phyloP scores from a whole-genome alignment of 2,113 vertebrate genomes.

The Hystrix brachyura region DNA sequence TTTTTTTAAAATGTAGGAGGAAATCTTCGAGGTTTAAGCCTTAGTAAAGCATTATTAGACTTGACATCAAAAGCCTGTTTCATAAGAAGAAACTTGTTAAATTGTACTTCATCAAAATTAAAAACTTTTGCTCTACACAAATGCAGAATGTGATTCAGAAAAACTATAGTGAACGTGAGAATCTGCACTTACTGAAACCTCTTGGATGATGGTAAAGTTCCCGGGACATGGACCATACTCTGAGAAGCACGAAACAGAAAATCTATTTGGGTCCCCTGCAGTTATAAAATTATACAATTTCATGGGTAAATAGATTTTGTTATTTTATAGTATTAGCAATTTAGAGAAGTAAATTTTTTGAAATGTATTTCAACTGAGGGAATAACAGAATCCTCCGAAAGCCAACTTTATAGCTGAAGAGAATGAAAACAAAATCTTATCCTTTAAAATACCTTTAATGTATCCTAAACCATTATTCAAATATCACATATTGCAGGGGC shows the following conservation, averaged over 20 bases:
- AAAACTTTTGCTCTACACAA: not conserved
- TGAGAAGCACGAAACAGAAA: not conserved
- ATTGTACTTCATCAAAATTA: conserved; percentile 21
- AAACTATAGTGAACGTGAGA: not conserved
- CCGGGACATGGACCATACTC: not conserved
- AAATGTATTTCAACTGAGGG: conserved; percentile 13
- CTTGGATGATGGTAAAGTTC: not conserved
- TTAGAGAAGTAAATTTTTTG: not conserved
- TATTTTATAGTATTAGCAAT: conserved; percentile 42
- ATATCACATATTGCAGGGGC: not conserved
- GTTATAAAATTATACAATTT: conserved; percentile 31
- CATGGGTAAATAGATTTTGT: not conserved
- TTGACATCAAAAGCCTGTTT: not conserved
- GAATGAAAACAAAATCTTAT: conserved; percentile 2
- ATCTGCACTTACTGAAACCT: not conserved
- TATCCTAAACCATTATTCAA: conserved; percentile 50
- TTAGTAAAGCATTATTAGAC: not conserved
- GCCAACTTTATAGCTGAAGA: not conserved
- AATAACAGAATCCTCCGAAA: not conserved
- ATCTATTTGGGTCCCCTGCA: not conserved
- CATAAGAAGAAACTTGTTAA: conserved; percentile 23
- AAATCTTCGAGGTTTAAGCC: not conserved
- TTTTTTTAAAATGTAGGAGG: not conserved
- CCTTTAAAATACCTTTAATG: conserved; percentile 50
- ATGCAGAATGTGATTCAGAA: not conserved